Evolutionary conservation across 92 coral and sea anemone genomes (phyloP), one percentile per base, ranked within the genome.

Genomic region (Chrysogorgia sp.): DNA sequence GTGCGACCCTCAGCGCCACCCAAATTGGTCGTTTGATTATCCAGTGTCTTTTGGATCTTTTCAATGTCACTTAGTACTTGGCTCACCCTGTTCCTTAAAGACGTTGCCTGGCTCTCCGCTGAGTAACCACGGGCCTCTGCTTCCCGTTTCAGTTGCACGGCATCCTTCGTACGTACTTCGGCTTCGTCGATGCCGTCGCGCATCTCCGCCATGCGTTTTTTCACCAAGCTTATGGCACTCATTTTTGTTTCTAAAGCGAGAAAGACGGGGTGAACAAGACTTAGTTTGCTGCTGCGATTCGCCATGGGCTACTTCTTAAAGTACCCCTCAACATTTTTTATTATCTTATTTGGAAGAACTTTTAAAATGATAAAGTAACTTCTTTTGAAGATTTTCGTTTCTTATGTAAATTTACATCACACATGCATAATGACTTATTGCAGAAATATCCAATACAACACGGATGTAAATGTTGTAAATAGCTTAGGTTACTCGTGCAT

Each of bases 131-230:
- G 79, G 22, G 79, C 49, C 29, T 48, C 34, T 15, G 78, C 67
- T 29, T 47, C 58, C 47, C 90, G 92, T 22, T 40, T 88, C 8
- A 50, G 40, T 5, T 67, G 87, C 10, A 68, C 83, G 10, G 85
- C 87, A 40, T 87, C 96, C 53, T 76, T 96, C 58, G 89, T 69
- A 47, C 99, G 77, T 34, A 77, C 90, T 47, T 96, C 99, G 4
- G 94, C 87, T 14, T 63, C 77, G 31, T 96, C 99, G 31, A 84
- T 91, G 22, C 26, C 49, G 25, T 91, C 99, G 34, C 88, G 88
- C 3, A 89, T 24, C 61, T 75, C 40, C 0, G 69, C 75, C 90
- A 96, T 62, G 71, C 69, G 88, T 30, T 87, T 87, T 47, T 84
- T 96, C 5, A 96, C 63, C 19, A 59, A 53, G 33, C 22, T 30